Base-by-base conservation (phyloP, 2,888 invertebrate genomes). In the Sarcophaga caerulescens region DNA sequence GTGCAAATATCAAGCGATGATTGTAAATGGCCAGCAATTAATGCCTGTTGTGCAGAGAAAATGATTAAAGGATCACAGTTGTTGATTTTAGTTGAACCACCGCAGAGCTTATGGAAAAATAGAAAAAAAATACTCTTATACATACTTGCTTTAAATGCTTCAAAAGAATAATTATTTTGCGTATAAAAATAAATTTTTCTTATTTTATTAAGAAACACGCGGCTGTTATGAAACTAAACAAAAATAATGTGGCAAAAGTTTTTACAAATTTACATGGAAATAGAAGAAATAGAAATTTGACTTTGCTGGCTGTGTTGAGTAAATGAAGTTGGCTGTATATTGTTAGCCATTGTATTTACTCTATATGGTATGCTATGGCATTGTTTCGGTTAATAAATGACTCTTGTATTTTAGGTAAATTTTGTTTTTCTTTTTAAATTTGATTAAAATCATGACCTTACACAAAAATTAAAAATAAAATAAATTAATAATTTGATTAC, bases 11-110 rank as follows among this genome's bases (percentile, higher is more conserved):
- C 44, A 35, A 78, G 25, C 59, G 85, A 80, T 74, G 85, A 83
- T 81, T 79, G 83, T 76, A 76, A 88, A 81, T 83, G 62, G 78
- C 70, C 60, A 19, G 79, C 81, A 88, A 87, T 86, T 87, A 87
- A 77, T 74, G 85, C 83, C 68, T 81, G 83, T 81, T 85, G 83
- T 57, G 81, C 65, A 52, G 68, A 52, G 19, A 87, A 83, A 52
- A 81, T 88, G 57, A 79, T 85, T 81, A 74, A 82, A 82, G 71
- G 69, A 81, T 81, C 62, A 17, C 76, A 80, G 79, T 79, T 62
- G 35, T 70, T 71, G 45, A 44, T 73, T 69, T 70, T 57, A 35
- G 17, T 59, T n/a, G 35, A 66, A 5, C 73, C 52, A 71, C 82
- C 71, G 73, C 85, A 77, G 77, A 69, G 85, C 62, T 11, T 23